Evolutionary conservation across 2,113 vertebrate genomes (phyloP), one percentile per base, ranked within the genome.

Genomic region (Scomber colias): DNA sequence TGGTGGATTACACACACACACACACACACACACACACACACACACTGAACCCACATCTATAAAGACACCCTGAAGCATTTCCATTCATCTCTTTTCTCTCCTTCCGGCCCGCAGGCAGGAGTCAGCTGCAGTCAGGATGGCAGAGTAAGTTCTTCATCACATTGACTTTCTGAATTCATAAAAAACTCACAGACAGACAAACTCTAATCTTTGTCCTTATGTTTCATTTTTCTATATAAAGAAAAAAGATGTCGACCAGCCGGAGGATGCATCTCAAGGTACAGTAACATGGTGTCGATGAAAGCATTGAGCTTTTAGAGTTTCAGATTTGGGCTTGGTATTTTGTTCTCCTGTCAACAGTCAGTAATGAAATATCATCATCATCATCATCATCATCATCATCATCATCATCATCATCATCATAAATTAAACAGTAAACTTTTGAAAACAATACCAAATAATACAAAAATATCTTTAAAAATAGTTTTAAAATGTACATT

Each of bases 181-280:
- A 50, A 40, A 27, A 27, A 27, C 24, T 27, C 24, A 67, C 50
- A 50, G 3, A 14, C 13, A 16, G 2, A 61, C 24, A 46, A 0
- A 15, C 9, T 19, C 6, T 12, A 50, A 55, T 46, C 7, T 8
- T 61, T n/a, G 17, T n/a, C 2, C 6, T 27, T 4, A 16, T 66
- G 60, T 6, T 76, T 66, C 3, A 2, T 24, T 64, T 74, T 49
- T 82, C 44, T 72, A 19, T 75, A 7, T 55, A 3, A 76, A 92
- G 90, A 60, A 91, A 84, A 65, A 90, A 87, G 84, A 87, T 92
- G 87, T 63, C 87, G 10, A 3, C 35, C 54, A 69, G 79, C 21
- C 82, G 88, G 45, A 90, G 45, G 64, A 90, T 85, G 31, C 76
- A 90, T 11, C 90, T 92, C 11, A 92, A 90, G 91, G 91, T 90